Percentiles rank a stretch among this genome's conserved stretches.
phyloP scores from a whole-genome alignment of 2,113 vertebrate genomes.

The Sturnus vulgaris region DNA sequence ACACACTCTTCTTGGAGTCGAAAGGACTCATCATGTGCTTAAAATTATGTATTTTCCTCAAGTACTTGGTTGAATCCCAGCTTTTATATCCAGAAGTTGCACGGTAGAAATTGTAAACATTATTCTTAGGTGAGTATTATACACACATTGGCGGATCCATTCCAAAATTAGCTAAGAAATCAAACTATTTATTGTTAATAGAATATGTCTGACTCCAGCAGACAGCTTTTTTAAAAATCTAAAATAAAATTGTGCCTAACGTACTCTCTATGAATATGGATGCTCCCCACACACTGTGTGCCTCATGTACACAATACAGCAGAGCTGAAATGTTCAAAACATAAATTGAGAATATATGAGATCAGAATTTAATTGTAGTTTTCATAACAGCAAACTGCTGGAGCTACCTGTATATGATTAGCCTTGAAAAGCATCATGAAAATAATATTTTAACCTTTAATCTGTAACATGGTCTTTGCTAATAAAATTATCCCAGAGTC shows the following conservation, averaged over 20 bases:
- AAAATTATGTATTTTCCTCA: not conserved
- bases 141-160: not conserved
- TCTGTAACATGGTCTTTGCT: not conserved
- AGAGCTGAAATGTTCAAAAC: not conserved
- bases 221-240: not conserved
- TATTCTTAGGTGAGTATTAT: not conserved
- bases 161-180: not conserved
- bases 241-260: not conserved
- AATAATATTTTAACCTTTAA: constrained; percentile 46
- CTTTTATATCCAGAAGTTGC: not conserved
- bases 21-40: not conserved
- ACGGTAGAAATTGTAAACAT: not conserved
- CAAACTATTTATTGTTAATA: not conserved
- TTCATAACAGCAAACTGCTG: constrained; percentile 4
- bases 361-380: constrained; percentile 24
- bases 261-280: not conserved
- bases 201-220: not conserved
- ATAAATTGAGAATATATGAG: not conserved
- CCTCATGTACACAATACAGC: not conserved
- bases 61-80: not conserved
- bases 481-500: constrained; percentile 33
- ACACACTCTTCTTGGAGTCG: not conserved
- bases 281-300: not conserved
- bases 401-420: constrained; percentile 9
- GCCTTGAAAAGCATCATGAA: not conserved